Base-by-base conservation (phyloP, 2,888 invertebrate species). In the Onchidella celtica region DNA sequence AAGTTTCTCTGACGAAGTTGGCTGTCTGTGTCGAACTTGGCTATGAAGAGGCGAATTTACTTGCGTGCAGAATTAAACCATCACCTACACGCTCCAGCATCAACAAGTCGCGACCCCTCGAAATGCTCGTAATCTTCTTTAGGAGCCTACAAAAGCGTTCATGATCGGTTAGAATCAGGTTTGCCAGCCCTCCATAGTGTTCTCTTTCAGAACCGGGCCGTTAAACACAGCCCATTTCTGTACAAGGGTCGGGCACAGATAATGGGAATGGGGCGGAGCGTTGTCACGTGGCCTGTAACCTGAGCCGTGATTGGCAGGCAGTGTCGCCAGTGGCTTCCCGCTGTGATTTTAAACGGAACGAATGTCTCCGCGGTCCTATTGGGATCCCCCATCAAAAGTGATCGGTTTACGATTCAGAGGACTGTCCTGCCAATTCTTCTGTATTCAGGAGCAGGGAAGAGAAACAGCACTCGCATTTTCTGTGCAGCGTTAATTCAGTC, bases 261-360 rank as follows among this genome's bases (percentile, higher is more conserved):
- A 38, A 14, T 36, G 36, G n/a, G 61, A 11, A 36, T 17, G 36
- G 34, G 73, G 73, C 73, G 73, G 73, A n/a, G 57, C 55, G 27
- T 14, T 14, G 14, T 73, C 73, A 73, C 73, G 73, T 73, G 73
- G 17, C 36, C 32, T 29, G 61, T 59, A 59, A 73, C 38, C 61
- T 36, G 36, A 73, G 57, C 73, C 24, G 14, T 73, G 73, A 73
- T 61, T 73, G 73, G 73, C 73, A 73, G 73, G 38, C 57, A 36
- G 17, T 70, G 59, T 24, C 32, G 61, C 38, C 61, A 27, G 61
- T 38, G 73, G 27, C 55, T 57, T 70, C 57, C 1, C 32, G 32
- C 57, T 17, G 70, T 2, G 70, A 9, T n/a, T 70, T 47, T 70
- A 0, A 55, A 3, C 3, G 38, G 27, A 9, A 21, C 14, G 40